Conservation (phyloP, 53 echinoderm and acorn worm genomes). For the Stichopus horrens region DNA sequence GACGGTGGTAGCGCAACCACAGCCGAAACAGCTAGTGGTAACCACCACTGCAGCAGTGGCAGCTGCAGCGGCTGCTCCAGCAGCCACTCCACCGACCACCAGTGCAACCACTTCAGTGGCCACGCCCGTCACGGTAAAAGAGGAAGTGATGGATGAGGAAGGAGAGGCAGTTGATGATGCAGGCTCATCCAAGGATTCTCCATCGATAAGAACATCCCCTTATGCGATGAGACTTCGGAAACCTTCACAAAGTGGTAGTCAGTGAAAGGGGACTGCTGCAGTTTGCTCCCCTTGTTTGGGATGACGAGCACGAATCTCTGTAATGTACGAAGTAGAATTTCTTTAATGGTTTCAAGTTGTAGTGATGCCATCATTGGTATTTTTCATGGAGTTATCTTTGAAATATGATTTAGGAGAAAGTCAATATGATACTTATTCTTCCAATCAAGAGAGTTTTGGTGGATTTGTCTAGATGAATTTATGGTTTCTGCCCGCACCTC, state of each 20-base stretch:
- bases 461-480: too few species aligned
- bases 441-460: too few species aligned
- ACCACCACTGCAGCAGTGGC: constrained; percentile 42
- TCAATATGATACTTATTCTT: too few species aligned
- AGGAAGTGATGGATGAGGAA: constrained; percentile 6
- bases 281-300: too few species aligned
- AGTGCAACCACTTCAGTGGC: constrained; percentile 19
- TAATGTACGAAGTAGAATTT: too few species aligned
- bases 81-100: constrained; percentile 57
- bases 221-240: constrained; percentile 94
- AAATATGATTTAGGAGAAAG: too few species aligned
- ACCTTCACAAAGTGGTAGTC: constrained; percentile 65
- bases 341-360: too few species aligned
- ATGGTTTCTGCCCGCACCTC: too few species aligned
- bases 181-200: constrained; percentile 12
- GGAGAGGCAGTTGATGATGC: constrained; percentile 9
- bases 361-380: too few species aligned
- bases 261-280: not conserved
- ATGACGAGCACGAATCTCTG: too few species aligned
- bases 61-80: constrained; percentile 36
- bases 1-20: constrained; percentile 31
- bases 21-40: constrained; percentile 41
- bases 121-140: constrained; percentile 17
- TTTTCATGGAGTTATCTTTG: too few species aligned
- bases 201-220: constrained; percentile 66